phyloP scores from a whole-genome alignment of 1,140 invertebrate species.

The Coenobita brevimanus region DNA sequence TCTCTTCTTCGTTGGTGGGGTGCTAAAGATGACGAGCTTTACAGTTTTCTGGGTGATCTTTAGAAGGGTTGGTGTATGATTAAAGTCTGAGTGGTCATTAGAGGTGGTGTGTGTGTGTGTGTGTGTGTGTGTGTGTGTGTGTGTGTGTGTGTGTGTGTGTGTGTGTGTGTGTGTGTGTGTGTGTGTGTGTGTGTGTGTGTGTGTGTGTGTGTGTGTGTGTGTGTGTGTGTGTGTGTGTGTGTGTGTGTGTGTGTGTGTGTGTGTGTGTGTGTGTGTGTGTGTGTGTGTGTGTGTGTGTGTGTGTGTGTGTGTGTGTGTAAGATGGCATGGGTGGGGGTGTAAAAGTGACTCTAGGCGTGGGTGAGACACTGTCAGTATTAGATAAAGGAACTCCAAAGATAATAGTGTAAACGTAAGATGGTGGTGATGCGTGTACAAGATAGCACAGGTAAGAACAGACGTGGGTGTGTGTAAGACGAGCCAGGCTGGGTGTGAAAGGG shows the following conservation, averaged over 20 bases:
- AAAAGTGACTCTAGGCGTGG: neutral
- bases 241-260: conserved; percentile 1
- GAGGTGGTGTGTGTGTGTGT: conserved; percentile 1
- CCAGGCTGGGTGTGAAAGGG: no score
- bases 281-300: neutral
- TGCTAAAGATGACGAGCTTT: no score
- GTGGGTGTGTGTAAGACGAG: no score
- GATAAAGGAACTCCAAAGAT: no score
- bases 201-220: conserved; percentile 15
- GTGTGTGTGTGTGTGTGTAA: conserved; percentile 5
- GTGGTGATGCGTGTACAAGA: no score
- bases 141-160: conserved; percentile 14
- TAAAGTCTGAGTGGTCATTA: neutral
- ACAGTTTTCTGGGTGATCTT: no score
- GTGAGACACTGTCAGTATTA: no score
- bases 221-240: conserved; percentile 9
- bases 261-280: neutral
- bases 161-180: conserved; percentile 8
- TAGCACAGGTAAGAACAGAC: no score
- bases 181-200: conserved; percentile 4
- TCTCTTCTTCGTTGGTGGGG: no score
- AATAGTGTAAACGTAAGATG: no score
- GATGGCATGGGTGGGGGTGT: neutral
- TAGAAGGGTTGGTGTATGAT: neutral
- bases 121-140: conserved; percentile 15